Evolutionary conservation across 1,140 invertebrate species (phyloP).

Genomic region (Halyomorpha halys): DNA sequence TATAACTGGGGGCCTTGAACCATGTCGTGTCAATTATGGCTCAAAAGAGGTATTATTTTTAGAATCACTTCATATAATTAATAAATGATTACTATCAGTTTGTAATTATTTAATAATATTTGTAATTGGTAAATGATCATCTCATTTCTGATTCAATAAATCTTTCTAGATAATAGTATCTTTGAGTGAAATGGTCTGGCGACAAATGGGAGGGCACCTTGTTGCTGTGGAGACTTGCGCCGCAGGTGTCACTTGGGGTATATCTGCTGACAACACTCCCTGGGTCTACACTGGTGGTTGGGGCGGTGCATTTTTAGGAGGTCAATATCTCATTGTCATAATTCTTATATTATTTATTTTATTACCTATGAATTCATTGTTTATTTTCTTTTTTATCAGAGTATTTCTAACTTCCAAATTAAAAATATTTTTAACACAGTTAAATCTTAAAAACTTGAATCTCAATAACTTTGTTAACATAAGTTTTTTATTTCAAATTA

Average conservation of each 20-base stretch:
- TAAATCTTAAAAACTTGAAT: too few species aligned
- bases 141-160: background rate
- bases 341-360: too few species aligned
- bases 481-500: too few species aligned
- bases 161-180: conserved; percentile 50
- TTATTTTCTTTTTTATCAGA: too few species aligned
- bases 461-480: too few species aligned
- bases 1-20: conserved; percentile 56
- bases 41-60: conserved; percentile 43
- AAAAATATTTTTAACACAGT: too few species aligned
- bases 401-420: too few species aligned
- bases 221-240: conserved; percentile 62
- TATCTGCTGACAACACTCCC: conserved; percentile 70
- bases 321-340: conserved; percentile 38
- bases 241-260: conserved; percentile 73
- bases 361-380: too few species aligned
- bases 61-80: background rate
- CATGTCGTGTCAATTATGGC: conserved; percentile 55
- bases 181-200: conserved; percentile 64
- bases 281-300: conserved; percentile 80
- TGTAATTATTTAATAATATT: too few species aligned
- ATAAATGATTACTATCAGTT: background rate
- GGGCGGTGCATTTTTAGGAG: conserved; percentile 67
- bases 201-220: conserved; percentile 74
- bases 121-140: background rate